Evolutionary conservation across 2,888 invertebrate genomes (phyloP).

Genomic region (Troides oblongomaculatus): DNA sequence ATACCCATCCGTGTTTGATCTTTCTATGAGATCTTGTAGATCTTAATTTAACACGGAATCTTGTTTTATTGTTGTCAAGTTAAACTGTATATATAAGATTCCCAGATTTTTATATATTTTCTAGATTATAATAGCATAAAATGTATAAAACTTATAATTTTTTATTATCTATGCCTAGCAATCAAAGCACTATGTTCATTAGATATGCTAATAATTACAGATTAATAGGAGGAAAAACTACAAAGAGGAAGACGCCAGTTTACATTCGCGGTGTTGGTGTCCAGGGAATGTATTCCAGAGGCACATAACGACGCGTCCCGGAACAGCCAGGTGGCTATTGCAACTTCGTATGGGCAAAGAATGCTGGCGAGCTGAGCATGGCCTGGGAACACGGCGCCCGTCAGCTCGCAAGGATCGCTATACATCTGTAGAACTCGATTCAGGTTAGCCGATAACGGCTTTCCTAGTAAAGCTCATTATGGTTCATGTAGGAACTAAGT

Average conservation of each 20-base stretch:
- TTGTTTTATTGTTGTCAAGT: too few species aligned
- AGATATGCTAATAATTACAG: constrained; percentile 26
- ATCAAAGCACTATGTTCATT: neutral
- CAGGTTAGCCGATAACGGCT: constrained; percentile 50
- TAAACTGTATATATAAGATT: too few species aligned
- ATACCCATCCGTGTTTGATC: too few species aligned
- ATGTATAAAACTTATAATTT: neutral
- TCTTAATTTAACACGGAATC: too few species aligned
- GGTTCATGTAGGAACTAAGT: constrained; percentile 28
- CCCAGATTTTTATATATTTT: too few species aligned
- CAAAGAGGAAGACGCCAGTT: constrained; percentile 59
- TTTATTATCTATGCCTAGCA: neutral
- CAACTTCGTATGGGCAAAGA: constrained; percentile 70
- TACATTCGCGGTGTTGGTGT: constrained; percentile 59
- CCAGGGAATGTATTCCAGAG: constrained; percentile 61
- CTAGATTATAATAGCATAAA: neutral
- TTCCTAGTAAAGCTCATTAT: constrained; percentile 41
- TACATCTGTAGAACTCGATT: constrained; percentile 55
- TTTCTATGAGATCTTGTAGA: too few species aligned
- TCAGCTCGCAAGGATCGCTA: constrained; percentile 38
- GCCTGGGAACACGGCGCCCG: constrained; percentile 63
- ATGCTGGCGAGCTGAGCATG: constrained; percentile 55
- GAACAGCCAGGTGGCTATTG: constrained; percentile 65
- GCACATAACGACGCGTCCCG: constrained; percentile 62
- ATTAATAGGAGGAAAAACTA: constrained; percentile 53